Conservation (phyloP, 2,888 invertebrate species). For the Leucozona laternaria region DNA sequence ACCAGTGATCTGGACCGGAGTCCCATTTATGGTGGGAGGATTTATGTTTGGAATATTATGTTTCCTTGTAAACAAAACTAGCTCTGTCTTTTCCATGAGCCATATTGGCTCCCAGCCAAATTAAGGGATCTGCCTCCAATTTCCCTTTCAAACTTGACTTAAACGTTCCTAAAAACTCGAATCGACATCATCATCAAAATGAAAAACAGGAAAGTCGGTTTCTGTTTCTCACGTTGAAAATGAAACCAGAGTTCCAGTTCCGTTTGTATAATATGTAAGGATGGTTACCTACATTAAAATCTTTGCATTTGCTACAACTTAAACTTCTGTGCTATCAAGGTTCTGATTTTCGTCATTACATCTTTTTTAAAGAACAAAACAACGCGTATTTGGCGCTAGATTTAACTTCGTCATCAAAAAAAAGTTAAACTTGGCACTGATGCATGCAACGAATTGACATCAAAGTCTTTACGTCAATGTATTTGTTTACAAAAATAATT, state of each 20-base stretch:
- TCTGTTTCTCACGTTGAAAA: neutral
- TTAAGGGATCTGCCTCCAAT: too few relatives aligned
- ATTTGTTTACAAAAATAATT: conserved; percentile 52
- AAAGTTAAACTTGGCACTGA: conserved; percentile 7
- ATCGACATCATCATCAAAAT: too few relatives aligned
- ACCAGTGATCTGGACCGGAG: too few relatives aligned
- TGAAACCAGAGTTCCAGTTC: neutral
- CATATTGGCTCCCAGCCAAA: too few relatives aligned
- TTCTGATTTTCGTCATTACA: conserved; percentile 5
- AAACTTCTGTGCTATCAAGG: neutral
- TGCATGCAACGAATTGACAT: conserved; percentile 20
- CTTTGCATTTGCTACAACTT: neutral
- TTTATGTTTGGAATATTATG: too few relatives aligned
- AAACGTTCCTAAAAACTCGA: too few relatives aligned
- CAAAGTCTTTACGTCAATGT: conserved; percentile 51
- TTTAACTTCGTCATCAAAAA: conserved; percentile 21
- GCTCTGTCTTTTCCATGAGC: too few relatives aligned
- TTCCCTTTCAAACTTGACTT: too few relatives aligned
- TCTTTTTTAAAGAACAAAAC: neutral
- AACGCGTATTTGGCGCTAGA: conserved; percentile 13
- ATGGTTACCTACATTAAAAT: neutral
- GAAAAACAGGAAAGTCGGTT: too few relatives aligned
- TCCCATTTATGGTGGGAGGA: too few relatives aligned
- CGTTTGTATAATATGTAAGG: too few relatives aligned
- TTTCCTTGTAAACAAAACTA: too few relatives aligned